Base-by-base conservation (phyloP, 1,140 invertebrate genomes). In the Dendrolimus punctatus region DNA sequence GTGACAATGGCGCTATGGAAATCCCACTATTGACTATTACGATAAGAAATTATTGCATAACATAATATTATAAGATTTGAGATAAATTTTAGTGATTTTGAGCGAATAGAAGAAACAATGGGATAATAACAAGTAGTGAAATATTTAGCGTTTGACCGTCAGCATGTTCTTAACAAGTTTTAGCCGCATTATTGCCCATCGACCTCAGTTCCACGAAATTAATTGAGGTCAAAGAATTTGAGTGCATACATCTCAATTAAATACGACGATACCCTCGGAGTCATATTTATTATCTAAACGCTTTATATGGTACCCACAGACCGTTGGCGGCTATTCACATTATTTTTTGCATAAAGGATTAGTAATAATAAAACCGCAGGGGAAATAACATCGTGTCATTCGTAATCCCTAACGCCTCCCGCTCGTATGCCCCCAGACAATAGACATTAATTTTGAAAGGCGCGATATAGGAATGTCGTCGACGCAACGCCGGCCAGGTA, bases 181-280 rank as follows among this genome's bases (percentile, higher is more conserved):
- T 72, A 77, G 68, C 76, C 76, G 57, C 67, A 80, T 84, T 77
- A 80, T 72, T 68, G 62, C 70, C 51, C 68, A 68, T 68, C 69
- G 60, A 71, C 74, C 64, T 68, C 69, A 62, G 66, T 82, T 85
- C 76, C 71, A 78, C 68, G 81, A 85, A 81, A 76, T 75, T 77
- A 80, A 85, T 80, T 81, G 71, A 72, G 81, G 78, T 75, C 73
- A 82, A 80, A 81, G 71, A 82, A 77, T 82, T 80, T 76, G 69
- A 71, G 71, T 80, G 77, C 73, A 80, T 76, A 79, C 73, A 64
- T 77, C 71, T 82, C 73, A 82, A 80, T 80, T 80, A 72, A 73
- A 71, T 50, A 46, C 59, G 64, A 68, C 66, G 66, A 55, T 58
- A 52, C 40, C 49, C 58, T 50, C 49, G 55, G 55, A 60, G 54